Conservation (phyloP, 2,888 invertebrate genomes). For the Sturmia bella region DNA sequence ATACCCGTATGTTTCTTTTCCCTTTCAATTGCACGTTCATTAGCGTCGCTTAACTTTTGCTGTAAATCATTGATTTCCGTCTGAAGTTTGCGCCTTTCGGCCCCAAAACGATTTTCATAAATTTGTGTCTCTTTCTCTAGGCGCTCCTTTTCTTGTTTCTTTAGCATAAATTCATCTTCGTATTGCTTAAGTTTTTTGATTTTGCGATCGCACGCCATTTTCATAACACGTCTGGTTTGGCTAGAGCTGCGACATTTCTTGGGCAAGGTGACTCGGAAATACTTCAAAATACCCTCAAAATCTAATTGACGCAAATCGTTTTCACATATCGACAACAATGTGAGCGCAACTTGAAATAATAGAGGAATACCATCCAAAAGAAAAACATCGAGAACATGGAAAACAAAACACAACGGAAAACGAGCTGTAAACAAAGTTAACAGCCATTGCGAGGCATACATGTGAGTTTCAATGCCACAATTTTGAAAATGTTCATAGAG, state of each 20-base stretch:
- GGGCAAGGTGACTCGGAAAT: slow-evolving; percentile 97
- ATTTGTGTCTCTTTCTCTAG: slow-evolving; percentile 86
- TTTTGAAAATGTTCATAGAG: slow-evolving; percentile 90
- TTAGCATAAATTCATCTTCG: slow-evolving; percentile 92
- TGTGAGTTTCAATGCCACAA: slow-evolving; percentile 96
- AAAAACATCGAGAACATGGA: slow-evolving; percentile 98
- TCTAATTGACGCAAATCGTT: slow-evolving; percentile 95
- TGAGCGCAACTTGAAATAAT: slow-evolving; percentile 97
- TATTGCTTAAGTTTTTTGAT: slow-evolving; percentile 97
- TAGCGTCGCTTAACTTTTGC: slow-evolving; percentile 89
- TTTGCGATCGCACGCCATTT: slow-evolving; percentile 94
- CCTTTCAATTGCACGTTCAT: slow-evolving; percentile 88
- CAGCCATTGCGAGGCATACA: slow-evolving; percentile 99
- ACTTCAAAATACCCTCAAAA: slow-evolving; percentile 98
- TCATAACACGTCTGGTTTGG: slow-evolving; percentile 93
- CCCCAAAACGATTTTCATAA: slow-evolving; percentile 85
- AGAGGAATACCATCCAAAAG: slow-evolving; percentile 96
- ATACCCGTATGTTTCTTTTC: slow-evolving; percentile 89
- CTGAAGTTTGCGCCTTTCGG: slow-evolving; percentile 82
- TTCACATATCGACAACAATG: slow-evolving; percentile 94
- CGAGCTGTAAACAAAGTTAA: slow-evolving; percentile 99
- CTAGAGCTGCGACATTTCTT: slow-evolving; percentile 97
- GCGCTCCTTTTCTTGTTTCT: slow-evolving; percentile 87
- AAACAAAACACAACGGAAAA: slow-evolving; percentile 97
- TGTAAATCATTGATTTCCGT: slow-evolving; percentile 84